Base-by-base conservation (phyloP, 2,888 invertebrate genomes). In the Rutpela maculata region DNA sequence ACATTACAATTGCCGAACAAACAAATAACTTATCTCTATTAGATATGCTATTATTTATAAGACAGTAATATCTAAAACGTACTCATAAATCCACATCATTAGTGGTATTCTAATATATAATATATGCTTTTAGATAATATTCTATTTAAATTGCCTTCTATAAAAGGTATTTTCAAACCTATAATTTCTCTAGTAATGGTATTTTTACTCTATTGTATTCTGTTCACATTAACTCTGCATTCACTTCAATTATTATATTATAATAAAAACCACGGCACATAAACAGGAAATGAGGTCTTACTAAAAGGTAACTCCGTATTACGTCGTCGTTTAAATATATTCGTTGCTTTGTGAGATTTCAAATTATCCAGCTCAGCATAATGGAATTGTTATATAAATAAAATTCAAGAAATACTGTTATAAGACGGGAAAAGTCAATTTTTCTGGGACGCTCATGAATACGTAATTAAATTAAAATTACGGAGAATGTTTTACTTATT, bases 341-440 rank as follows among this genome's bases (percentile, higher is more conserved):
- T 50, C n/a, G 50, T 50, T 50, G 50, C 50, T 50, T 50, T 50
- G 50, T 50, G 4, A n/a, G n/a, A 50, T 50, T 50, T n/a, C n/a
- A 50, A 50, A 50, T 50, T 50, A 50, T 50, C 50, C 50, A 50
- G 7, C 50, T n/a, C 50, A 6, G 6, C 50, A 50, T 50, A 50
- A 50, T 50, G 15, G 50, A 50, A 50, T 50, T 50, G 50, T 50
- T 50, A 50, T n/a, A 50, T 50, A 50, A 50, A 50, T 50, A 50
- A 50, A 50, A 50, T 50, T 50, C 50, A n/a, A 50, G 50, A 50
- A 50, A 50, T 50, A 50, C 50, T 15, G 50, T n/a, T 50, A 7
- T 50, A 50, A 50, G 15, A 50, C 43, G 50, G n/a, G 50, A 15
- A 50, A 50, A 50, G 50, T 50, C n/a, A 12, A 50, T 50, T 50